Evolutionary conservation across 30 jellyfish, hydroid and myxozoan species (phyloP).

Genomic region (Aurelia coerulea): DNA sequence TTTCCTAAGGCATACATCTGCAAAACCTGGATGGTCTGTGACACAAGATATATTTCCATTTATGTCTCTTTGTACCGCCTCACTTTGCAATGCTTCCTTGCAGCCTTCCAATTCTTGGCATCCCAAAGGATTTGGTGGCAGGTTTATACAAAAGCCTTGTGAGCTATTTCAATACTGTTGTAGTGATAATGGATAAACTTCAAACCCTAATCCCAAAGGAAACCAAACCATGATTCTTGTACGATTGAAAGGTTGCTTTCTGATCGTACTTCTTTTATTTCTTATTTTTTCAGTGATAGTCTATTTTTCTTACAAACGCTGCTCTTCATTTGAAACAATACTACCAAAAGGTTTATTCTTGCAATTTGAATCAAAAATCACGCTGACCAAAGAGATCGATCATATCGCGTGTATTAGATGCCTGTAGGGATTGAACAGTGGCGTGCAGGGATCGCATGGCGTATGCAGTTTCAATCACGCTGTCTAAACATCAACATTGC

Average conservation of each 20-base stretch:
- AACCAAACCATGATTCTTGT: neutral
- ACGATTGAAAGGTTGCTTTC: neutral
- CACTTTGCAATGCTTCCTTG: slow-evolving; percentile 31
- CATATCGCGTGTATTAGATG: neutral
- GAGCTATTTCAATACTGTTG: neutral
- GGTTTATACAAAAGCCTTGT: neutral
- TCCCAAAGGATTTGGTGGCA: neutral
- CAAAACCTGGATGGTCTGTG: slow-evolving; percentile 29
- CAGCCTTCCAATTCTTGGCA: slow-evolving; percentile 18
- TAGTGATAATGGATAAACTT: neutral
- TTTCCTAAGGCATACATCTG: slow-evolving; percentile 8
- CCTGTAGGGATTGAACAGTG: neutral
- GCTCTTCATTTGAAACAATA: neutral
- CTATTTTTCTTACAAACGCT: neutral
- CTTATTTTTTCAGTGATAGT: neutral
- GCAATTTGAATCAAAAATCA: neutral
- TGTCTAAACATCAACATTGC: slow-evolving; percentile 2
- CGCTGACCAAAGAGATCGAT: slow-evolving; percentile 3
- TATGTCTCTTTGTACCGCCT: slow-evolving; percentile 14
- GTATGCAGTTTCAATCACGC: neutral
- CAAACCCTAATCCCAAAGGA: slow-evolving; percentile 13
- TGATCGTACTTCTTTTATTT: neutral
- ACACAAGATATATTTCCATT: neutral
- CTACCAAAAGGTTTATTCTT: slow-evolving; percentile 1
- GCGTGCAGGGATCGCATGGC: neutral